phyloP scores from a whole-genome alignment of 2,888 invertebrate species.

The Steromphala cineraria region DNA sequence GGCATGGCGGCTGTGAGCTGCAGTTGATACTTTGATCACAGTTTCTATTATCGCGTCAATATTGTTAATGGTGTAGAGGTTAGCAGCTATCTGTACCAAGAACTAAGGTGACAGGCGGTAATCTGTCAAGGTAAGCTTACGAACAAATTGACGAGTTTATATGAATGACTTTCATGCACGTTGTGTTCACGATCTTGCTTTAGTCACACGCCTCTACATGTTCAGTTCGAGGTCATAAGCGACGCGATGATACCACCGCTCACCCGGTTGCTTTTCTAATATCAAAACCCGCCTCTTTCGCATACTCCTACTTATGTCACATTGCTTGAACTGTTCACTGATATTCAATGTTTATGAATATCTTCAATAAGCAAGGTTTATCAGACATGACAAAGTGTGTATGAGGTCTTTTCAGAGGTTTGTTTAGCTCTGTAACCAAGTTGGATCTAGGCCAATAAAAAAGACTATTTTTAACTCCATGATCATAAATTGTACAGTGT shows the following conservation, averaged over 20 bases:
- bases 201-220: constrained; percentile 15
- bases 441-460: too few species aligned
- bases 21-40: constrained; percentile 14
- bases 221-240: constrained; percentile 14
- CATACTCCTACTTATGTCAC: too few species aligned
- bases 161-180: background rate
- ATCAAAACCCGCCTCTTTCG: too few species aligned
- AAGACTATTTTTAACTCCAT: too few species aligned
- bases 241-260: background rate
- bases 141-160: background rate
- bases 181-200: background rate
- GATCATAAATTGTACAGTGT: too few species aligned
- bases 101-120: constrained; percentile 12
- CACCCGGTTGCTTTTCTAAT: too few species aligned
- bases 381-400: too few species aligned
- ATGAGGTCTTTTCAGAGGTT: too few species aligned
- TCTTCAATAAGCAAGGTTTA: too few species aligned
- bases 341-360: too few species aligned
- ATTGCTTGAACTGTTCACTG: too few species aligned
- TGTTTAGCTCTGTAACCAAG: too few species aligned
- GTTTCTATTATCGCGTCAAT: background rate
- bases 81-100: background rate
- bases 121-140: constrained; percentile 2
- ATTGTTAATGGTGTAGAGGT: constrained; percentile 7
- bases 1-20: constrained; percentile 14